These are phyloP conservation scores for Halichoerus grypus DNA, from an alignment of 2,113 vertebrate species.

Conservation along the genomic window DNA sequence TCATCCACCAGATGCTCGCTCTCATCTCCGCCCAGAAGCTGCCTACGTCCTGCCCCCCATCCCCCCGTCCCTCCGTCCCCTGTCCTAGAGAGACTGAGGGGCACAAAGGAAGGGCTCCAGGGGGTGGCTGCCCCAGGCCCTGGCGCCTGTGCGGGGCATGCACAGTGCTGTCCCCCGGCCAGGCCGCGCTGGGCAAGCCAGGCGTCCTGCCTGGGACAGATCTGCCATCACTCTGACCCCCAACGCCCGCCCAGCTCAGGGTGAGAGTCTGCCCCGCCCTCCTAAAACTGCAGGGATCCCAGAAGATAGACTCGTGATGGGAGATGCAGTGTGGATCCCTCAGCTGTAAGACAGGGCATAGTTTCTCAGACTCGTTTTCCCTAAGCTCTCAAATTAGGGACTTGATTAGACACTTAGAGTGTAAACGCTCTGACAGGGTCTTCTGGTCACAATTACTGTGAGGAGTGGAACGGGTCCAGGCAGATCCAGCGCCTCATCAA, in stretches of 20 bases:
- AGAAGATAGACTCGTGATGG: rapidly evolving
- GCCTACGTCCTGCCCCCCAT: not conserved
- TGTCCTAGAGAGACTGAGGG: not conserved
- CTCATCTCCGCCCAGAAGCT: not conserved
- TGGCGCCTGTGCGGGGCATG: rapidly evolving
- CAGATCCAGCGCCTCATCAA: rapidly evolving
- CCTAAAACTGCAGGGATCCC: not conserved
- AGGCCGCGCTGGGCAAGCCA: rapidly evolving
- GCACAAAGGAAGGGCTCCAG: not conserved
- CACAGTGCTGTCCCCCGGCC: rapidly evolving
- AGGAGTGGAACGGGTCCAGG: rapidly evolving
- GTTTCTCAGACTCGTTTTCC: not conserved
- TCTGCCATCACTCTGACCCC: not conserved
- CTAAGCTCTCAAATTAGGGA: not conserved
- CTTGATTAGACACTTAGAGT: too few species aligned
- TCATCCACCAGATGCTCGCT: rapidly evolving
- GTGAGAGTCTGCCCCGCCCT: not conserved
- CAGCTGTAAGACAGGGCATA: rapidly evolving
- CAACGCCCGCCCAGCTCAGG: rapidly evolving
- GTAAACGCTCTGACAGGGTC: not conserved
- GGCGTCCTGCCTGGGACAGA: not conserved
- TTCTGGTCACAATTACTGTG: rapidly evolving
- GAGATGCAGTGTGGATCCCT: rapidly evolving
- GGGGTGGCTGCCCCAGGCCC: rapidly evolving
- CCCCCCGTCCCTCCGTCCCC: not conserved